Conservation (phyloP, 2,797 vertebrate species). For the Picus viridis region DNA sequence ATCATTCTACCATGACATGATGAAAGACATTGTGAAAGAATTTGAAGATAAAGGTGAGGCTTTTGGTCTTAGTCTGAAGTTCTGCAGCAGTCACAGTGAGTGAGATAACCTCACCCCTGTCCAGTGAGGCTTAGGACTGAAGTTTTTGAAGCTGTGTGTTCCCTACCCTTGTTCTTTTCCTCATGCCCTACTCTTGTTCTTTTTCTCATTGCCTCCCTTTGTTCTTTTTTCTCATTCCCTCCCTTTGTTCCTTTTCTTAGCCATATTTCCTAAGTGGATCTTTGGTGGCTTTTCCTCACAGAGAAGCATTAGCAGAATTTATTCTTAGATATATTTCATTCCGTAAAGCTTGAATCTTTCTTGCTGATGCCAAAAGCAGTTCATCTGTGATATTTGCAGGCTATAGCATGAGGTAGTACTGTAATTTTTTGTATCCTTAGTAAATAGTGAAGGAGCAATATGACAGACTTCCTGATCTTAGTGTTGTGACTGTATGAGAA, state of each 20-base stretch:
- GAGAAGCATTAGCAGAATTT: neutral
- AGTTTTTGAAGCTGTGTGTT: neutral
- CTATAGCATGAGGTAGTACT: neutral
- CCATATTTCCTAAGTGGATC: neutral
- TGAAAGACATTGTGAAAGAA: constrained; percentile 88
- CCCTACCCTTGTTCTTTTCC: neutral
- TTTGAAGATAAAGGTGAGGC: constrained; percentile 89
- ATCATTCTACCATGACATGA: constrained; percentile 92
- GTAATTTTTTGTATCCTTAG: neutral
- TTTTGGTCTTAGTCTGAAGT: neutral
- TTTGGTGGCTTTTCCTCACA: neutral
- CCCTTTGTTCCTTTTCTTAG: neutral
- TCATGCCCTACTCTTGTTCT: neutral
- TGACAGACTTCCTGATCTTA: neutral
- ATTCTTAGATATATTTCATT: neutral
- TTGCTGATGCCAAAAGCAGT: neutral
- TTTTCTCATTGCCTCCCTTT: neutral
- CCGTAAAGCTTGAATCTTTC: neutral
- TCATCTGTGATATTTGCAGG: neutral
- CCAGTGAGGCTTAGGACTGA: neutral
- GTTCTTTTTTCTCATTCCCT: neutral
- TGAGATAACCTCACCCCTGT: neutral
- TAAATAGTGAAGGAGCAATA: neutral
- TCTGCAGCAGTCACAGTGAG: neutral
- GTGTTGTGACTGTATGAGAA: neutral